phyloP scores from a whole-genome alignment of 2,797 vertebrate species.

The Loris lydekkerianus region DNA sequence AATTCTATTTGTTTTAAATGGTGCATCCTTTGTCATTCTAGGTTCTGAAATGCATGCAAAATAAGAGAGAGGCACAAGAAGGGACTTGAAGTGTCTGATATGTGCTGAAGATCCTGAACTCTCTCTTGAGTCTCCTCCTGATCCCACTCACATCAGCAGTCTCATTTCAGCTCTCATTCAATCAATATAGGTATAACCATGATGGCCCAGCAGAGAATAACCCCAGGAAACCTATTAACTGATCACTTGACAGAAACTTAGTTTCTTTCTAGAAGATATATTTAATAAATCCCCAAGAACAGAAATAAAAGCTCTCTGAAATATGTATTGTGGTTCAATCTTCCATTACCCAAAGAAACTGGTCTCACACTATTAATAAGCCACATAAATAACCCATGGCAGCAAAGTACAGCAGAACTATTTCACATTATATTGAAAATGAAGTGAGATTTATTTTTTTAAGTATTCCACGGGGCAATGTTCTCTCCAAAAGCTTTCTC shows the following conservation, averaged over 20 bases:
- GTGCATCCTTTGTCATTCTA: not conserved
- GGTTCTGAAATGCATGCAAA: not conserved
- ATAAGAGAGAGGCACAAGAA: not conserved
- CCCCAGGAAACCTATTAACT: not conserved
- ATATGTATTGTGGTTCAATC: not conserved
- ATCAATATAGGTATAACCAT: not conserved
- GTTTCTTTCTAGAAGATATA: not conserved
- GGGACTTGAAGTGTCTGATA: not conserved
- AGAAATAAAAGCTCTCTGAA: not conserved
- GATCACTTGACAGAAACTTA: not conserved
- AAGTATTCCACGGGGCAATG: not conserved
- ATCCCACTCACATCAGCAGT: not conserved
- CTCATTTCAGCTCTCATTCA: not conserved
- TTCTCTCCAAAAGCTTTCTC: constrained; percentile 21
- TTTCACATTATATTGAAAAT: not conserved
- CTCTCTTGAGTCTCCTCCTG: not conserved
- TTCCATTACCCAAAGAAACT: not conserved
- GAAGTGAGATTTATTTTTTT: not conserved
- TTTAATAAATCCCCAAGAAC: not conserved
- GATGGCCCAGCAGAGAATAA: not conserved
- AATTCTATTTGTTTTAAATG: not conserved
- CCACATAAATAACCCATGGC: not conserved
- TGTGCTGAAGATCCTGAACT: not conserved
- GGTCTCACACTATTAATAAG: not conserved
- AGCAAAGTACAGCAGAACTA: not conserved